These are phyloP conservation scores for Sebastes dallii DNA, from an alignment of 2,797 vertebrate genomes.

Conservation along the genomic window DNA sequence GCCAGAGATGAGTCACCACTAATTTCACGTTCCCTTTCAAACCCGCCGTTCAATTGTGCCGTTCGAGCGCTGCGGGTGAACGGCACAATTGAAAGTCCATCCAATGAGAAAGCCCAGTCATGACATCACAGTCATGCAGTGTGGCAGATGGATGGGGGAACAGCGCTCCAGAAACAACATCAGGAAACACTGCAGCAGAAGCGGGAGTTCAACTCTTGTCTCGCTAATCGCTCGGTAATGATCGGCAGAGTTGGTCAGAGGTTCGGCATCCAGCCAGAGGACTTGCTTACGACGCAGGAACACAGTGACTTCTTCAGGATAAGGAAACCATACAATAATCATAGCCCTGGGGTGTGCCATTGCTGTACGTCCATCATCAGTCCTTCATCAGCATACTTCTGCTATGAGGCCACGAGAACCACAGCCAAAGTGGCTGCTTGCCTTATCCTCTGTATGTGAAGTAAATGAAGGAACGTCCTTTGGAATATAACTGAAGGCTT, in stretches of 20 bases:
- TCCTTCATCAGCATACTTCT: conserved; percentile 44
- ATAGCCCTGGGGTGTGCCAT: conserved; percentile 26
- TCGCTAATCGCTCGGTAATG: conserved; percentile 55
- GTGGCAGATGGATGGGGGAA: conserved; percentile 60
- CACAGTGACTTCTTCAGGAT: conserved; percentile 53
- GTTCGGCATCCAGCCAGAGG: conserved; percentile 33
- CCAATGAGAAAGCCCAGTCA: conserved; percentile 66
- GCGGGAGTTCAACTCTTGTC: conserved; percentile 52
- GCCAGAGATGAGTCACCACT: conserved; percentile 81
- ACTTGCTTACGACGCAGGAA: conserved; percentile 60
- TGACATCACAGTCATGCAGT: conserved; percentile 76
- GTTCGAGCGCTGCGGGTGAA: conserved; percentile 63
- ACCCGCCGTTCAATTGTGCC: conserved; percentile 67
- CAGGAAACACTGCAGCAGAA: conserved; percentile 51
- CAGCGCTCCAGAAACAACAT: conserved; percentile 71
- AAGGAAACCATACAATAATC: conserved; percentile 62
- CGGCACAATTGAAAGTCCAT: conserved; percentile 22
- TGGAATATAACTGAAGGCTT: conserved; percentile 24
- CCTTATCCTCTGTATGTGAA: conserved; percentile 39
- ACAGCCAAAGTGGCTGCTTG: conserved; percentile 45
- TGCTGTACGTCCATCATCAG: conserved; percentile 52
- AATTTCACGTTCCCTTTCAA: conserved; percentile 82
- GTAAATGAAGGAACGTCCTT: conserved; percentile 34
- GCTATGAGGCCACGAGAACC: conserved; percentile 28
- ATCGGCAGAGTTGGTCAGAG: conserved; percentile 61